Conservation (phyloP, 2,113 vertebrate genomes). For the Scomber colias region DNA sequence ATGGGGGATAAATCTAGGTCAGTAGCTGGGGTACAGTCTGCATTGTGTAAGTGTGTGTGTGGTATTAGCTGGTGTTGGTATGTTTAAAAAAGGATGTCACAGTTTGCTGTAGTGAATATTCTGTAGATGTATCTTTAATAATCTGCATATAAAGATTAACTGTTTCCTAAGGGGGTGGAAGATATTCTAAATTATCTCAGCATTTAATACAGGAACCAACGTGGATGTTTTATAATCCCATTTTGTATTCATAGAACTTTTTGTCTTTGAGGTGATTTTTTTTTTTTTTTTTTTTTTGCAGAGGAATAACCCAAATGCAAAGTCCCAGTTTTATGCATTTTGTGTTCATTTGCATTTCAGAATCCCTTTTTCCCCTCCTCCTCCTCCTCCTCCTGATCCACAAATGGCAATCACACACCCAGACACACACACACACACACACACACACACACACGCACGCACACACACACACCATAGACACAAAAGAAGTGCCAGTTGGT, state of each 20-base stretch:
- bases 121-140: conserved; percentile 15
- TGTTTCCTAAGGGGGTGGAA: background rate
- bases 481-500: conserved; percentile 23
- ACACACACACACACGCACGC: background rate
- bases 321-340: conserved; percentile 11
- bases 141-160: background rate
- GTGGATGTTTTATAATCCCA: conserved; percentile 32
- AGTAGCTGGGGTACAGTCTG: conserved; percentile 67
- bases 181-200: fast-evolving
- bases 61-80: conserved; percentile 20
- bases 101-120: conserved; percentile 10
- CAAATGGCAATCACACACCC: background rate
- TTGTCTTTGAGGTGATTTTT: conserved; percentile 31
- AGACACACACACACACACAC: conserved; percentile 5
- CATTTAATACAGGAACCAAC: background rate
- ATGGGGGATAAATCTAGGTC: conserved; percentile 76
- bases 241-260: conserved; percentile 46
- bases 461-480: conserved; percentile 22
- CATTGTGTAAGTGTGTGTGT: background rate
- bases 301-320: conserved; percentile 31
- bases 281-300: background rate
- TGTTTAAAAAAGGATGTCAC: conserved; percentile 4
- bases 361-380: conserved; percentile 12
- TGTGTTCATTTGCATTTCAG: conserved; percentile 60
- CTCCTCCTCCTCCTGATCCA: conserved; percentile 15